Evolutionary conservation across 1,140 invertebrate genomes (phyloP).

Genomic region (Antheraea mylitta): DNA sequence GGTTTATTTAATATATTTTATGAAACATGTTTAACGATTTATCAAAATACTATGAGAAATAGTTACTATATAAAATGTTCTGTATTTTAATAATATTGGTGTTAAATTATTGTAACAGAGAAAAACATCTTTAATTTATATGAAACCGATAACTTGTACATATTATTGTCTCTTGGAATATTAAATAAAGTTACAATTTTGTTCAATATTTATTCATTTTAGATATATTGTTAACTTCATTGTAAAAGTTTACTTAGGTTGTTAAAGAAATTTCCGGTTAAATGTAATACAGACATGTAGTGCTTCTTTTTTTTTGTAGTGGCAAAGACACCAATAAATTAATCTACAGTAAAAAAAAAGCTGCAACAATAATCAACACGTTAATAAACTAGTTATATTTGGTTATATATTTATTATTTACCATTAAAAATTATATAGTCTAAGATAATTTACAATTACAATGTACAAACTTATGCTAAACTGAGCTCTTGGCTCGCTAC

Average conservation of each 20-base stretch:
- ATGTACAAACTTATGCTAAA: conserved; percentile 44
- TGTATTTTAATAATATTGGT: no score
- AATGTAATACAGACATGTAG: no score
- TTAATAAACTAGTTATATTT: conserved; percentile 39
- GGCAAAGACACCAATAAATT: conserved; percentile 5
- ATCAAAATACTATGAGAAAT: background rate
- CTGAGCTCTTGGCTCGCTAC: conserved; percentile 23
- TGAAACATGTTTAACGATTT: no score
- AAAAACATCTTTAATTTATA: no score
- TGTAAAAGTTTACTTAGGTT: no score
- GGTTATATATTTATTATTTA: conserved; percentile 45
- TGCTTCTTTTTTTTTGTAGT: background rate
- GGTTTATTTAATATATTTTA: background rate
- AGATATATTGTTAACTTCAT: no score
- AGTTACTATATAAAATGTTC: background rate
- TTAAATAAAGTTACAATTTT: no score
- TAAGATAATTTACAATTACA: conserved; percentile 71
- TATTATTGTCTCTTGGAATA: no score
- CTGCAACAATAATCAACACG: conserved; percentile 16
- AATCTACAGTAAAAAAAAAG: conserved; percentile 9
- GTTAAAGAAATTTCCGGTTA: no score
- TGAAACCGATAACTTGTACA: no score
- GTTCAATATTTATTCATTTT: no score
- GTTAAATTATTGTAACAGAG: no score
- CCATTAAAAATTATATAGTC: conserved; percentile 49